Percentiles rank a stretch among this genome's conserved stretches.
These are phyloP conservation scores for Teleogryllus oceanicus DNA, from an alignment of 2,888 invertebrate species.

Conservation along the genomic window DNA sequence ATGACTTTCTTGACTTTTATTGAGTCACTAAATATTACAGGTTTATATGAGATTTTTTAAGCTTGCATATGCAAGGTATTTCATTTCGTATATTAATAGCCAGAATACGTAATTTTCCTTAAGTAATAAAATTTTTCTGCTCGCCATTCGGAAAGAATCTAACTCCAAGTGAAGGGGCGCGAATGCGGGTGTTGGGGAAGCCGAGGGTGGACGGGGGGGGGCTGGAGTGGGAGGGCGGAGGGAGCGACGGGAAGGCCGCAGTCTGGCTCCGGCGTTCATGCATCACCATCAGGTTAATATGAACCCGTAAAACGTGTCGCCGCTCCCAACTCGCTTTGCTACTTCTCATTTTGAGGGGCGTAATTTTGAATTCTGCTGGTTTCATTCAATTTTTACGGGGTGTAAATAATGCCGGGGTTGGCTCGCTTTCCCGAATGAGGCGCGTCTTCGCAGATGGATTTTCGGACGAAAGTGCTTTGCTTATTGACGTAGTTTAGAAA, in stretches of 20 bases:
- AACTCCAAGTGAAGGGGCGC: not conserved
- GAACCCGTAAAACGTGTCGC: not conserved
- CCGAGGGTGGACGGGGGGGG: not conserved
- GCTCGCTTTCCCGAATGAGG: not conserved
- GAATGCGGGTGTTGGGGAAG: not conserved
- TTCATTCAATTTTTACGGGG: slow-evolving; percentile 18
- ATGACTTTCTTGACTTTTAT: slow-evolving; percentile 1
- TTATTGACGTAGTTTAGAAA: no score
- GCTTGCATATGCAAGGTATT: slow-evolving; percentile 7
- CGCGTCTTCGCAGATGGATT: no score
- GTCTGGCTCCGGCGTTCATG: not conserved
- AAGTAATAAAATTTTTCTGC: not conserved
- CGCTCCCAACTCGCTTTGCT: slow-evolving; percentile 8
- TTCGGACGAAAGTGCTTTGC: no score
- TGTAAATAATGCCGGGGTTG: not conserved
- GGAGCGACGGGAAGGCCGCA: not conserved
- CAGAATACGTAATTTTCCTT: not conserved
- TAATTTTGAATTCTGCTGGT: slow-evolving; percentile 18
- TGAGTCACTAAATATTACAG: slow-evolving; percentile 11
- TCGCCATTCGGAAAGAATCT: slow-evolving; percentile 7
- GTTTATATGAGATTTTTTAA: slow-evolving; percentile 9
- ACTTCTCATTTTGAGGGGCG: slow-evolving; percentile 18
- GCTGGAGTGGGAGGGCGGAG: not conserved
- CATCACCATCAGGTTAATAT: slow-evolving; percentile 9
- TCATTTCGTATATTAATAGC: slow-evolving; percentile 7